Conservation (phyloP, 2,888 invertebrate species). For the Drosophila quinaria region DNA sequence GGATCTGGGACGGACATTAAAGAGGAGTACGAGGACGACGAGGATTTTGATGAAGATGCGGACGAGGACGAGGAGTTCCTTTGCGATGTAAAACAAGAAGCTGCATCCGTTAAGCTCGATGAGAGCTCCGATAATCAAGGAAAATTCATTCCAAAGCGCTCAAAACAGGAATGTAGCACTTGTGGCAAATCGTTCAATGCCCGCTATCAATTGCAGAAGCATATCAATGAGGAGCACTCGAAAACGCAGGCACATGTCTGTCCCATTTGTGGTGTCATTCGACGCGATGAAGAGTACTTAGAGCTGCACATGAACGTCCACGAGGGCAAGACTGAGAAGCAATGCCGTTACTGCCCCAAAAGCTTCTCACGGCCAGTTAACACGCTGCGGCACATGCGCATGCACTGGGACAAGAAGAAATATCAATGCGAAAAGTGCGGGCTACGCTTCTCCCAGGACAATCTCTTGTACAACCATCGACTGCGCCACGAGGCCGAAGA, state of each 20-base stretch:
- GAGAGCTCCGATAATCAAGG: slow-evolving; percentile 40
- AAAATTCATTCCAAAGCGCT: slow-evolving; percentile 53
- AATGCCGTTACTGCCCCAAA: slow-evolving; percentile 83
- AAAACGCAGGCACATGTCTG: slow-evolving; percentile 70
- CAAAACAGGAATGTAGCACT: slow-evolving; percentile 59
- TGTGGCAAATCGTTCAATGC: slow-evolving; percentile 72
- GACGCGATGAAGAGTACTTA: slow-evolving; percentile 83
- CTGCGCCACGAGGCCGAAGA: slow-evolving; percentile 84
- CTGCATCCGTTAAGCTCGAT: slow-evolving; percentile 19
- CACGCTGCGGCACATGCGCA: slow-evolving; percentile 83
- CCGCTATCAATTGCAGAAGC: slow-evolving; percentile 75
- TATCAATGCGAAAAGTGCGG: slow-evolving; percentile 85
- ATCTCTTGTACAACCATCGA: slow-evolving; percentile 83
- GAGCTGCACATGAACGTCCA: slow-evolving; percentile 84
- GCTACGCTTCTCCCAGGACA: slow-evolving; percentile 82
- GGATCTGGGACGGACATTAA: slow-evolving; percentile 51
- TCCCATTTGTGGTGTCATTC: slow-evolving; percentile 78
- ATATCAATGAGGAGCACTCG: slow-evolving; percentile 74
- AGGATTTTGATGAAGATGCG: slow-evolving; percentile 64
- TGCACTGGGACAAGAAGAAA: slow-evolving; percentile 84
- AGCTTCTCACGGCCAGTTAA: slow-evolving; percentile 82
- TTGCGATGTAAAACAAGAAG: slow-evolving; percentile 25
- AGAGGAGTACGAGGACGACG: slow-evolving; percentile 58
- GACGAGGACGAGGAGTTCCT: slow-evolving; percentile 54
- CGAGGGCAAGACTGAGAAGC: slow-evolving; percentile 84